Evolutionary conservation across 1,140 invertebrate genomes (phyloP).

Genomic region (Dendroctonus ponderosae): DNA sequence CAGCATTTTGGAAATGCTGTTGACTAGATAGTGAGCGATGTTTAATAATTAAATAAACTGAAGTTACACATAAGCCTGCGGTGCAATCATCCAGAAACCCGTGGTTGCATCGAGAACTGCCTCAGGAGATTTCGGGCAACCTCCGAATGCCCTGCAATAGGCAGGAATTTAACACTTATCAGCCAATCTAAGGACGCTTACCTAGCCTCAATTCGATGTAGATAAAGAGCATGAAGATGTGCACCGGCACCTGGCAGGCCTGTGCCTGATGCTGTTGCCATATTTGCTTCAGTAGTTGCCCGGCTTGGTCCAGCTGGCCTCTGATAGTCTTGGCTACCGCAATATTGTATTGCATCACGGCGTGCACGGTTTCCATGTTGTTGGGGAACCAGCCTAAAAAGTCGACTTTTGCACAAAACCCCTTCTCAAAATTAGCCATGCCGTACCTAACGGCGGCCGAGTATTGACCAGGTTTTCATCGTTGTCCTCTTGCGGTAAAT

Average conservation of each 20-base stretch:
- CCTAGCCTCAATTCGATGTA: slow-evolving; percentile 73
- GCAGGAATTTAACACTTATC: slow-evolving; percentile 8
- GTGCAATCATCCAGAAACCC: slow-evolving; percentile 18
- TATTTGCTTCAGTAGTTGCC: slow-evolving; percentile 65
- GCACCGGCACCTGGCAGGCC: slow-evolving; percentile 64
- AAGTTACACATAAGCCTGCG: not conserved
- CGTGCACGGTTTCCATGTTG: slow-evolving; percentile 63
- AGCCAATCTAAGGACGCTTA: slow-evolving; percentile 38
- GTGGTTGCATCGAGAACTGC: slow-evolving; percentile 52
- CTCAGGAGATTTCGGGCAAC: slow-evolving; percentile 57
- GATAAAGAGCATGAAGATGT: slow-evolving; percentile 69
- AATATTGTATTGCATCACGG: slow-evolving; percentile 76
- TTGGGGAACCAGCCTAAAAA: slow-evolving; percentile 68
- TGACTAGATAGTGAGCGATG: no score
- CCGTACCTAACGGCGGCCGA: slow-evolving; percentile 47
- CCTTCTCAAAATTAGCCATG: no score
- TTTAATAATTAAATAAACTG: no score
- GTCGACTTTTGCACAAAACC: no score
- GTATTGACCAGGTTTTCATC: slow-evolving; percentile 53
- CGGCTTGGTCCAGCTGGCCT: slow-evolving; percentile 74
- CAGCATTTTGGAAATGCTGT: no score
- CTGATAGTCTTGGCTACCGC: slow-evolving; percentile 74
- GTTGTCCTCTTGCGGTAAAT: slow-evolving; percentile 50
- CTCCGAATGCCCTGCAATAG: slow-evolving; percentile 58
- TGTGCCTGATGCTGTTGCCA: slow-evolving; percentile 57